These are phyloP conservation scores for Petrophora chlorosata DNA, from an alignment of 2,888 invertebrate species.

Conservation along the genomic window DNA sequence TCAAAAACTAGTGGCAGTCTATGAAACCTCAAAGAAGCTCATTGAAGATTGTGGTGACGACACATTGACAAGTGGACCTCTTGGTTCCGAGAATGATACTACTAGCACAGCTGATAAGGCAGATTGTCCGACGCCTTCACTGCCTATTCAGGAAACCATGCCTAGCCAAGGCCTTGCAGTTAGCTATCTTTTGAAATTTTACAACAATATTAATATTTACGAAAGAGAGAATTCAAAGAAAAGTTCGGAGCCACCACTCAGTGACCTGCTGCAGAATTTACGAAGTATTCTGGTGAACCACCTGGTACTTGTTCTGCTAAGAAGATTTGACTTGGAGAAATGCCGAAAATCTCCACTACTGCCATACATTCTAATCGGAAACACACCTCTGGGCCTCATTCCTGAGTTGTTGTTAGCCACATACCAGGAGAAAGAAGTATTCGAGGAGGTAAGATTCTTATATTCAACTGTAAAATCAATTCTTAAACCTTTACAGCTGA, in stretches of 20 bases:
- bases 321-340: constrained; percentile 79
- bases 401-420: constrained; percentile 86
- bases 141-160: constrained; percentile 70
- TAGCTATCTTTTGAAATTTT: constrained; percentile 80
- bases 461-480: no score
- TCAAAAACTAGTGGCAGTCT: constrained; percentile 73
- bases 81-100: constrained; percentile 60
- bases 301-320: constrained; percentile 84
- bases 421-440: constrained; percentile 83
- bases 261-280: constrained; percentile 85
- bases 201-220: constrained; percentile 88
- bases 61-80: constrained; percentile 58
- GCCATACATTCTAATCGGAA: constrained; percentile 87
- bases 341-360: constrained; percentile 86
- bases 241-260: constrained; percentile 89
- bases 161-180: constrained; percentile 72
- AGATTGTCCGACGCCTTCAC: constrained; percentile 73
- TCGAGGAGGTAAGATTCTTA: constrained; percentile 82
- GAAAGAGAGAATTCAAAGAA: constrained; percentile 90
- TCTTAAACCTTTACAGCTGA: no score
- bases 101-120: constrained; percentile 59
- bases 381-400: constrained; percentile 89
- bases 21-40: constrained; percentile 72
- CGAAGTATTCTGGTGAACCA: constrained; percentile 80
- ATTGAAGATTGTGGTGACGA: constrained; percentile 76